Conservation (phyloP, 2,888 invertebrate genomes). For the Hypomecis atomaria region DNA sequence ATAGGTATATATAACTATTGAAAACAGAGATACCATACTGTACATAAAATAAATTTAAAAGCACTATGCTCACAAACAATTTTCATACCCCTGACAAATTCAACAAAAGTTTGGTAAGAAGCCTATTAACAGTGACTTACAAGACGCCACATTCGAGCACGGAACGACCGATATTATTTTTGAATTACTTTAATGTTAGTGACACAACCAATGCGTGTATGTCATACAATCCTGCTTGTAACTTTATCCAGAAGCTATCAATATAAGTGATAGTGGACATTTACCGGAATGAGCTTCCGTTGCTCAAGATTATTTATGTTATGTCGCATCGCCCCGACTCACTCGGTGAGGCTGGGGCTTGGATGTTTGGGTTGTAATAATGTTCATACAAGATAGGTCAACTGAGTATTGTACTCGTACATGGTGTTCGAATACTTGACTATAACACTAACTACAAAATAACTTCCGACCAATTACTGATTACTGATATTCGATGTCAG, state of each 20-base stretch:
- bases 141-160: conserved; percentile 4
- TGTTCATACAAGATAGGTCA: not conserved
- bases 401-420: not conserved
- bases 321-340: conserved; percentile 35
- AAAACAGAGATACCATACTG: too few relatives aligned
- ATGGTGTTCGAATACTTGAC: too few relatives aligned
- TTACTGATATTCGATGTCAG: too few relatives aligned
- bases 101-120: conserved; percentile 10
- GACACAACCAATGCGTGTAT: conserved; percentile 30
- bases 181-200: conserved; percentile 32
- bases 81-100: not conserved
- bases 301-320: conserved; percentile 40
- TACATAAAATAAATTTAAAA: not conserved
- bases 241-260: conserved; percentile 40
- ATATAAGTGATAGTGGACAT: conserved; percentile 41
- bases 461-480: too few relatives aligned
- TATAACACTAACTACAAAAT: too few relatives aligned
- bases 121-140: conserved; percentile 13
- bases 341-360: conserved; percentile 16
- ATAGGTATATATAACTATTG: too few relatives aligned
- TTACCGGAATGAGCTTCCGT: conserved; percentile 47
- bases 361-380: not conserved
- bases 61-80: not conserved
- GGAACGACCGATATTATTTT: conserved; percentile 22
- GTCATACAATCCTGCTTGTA: conserved; percentile 41